phyloP scores from a whole-genome alignment of 2,113 vertebrate genomes.

The Myrmophylax atrothorax region DNA sequence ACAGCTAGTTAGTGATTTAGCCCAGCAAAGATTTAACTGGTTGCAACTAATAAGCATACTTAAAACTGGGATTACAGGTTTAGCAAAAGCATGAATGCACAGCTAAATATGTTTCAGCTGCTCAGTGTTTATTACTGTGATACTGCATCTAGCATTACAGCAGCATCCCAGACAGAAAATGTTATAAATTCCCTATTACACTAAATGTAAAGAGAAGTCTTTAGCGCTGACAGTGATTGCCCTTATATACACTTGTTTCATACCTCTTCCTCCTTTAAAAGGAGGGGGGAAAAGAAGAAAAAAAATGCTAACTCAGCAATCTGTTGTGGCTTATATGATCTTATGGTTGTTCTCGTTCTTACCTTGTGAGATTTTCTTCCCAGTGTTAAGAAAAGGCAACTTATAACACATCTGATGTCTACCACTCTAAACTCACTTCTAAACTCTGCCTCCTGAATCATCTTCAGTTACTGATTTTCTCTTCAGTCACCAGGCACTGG shows the following conservation, averaged over 20 bases:
- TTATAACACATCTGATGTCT: not conserved
- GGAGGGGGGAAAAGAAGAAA: not conserved
- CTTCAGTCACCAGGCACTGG: not conserved
- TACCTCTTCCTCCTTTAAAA: not conserved
- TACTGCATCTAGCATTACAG: not conserved
- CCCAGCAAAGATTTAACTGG: not conserved
- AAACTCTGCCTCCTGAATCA: not conserved
- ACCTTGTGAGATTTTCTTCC: not conserved
- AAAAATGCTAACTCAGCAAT: not conserved
- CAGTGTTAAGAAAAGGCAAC: not conserved
- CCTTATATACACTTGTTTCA: not conserved
- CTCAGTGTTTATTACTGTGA: not conserved
- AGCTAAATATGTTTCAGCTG: not conserved
- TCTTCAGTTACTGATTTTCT: not conserved
- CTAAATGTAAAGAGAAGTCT: not conserved
- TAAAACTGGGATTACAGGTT: constrained; percentile 6
- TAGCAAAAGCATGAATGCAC: not conserved
- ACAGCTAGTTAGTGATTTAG: not conserved
- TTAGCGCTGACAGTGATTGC: not conserved
- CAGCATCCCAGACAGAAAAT: not conserved
- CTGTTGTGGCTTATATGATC: not conserved
- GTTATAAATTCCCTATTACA: not conserved
- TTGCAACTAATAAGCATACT: not conserved
- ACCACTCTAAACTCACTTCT: not conserved
- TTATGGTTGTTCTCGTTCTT: not conserved